These are phyloP conservation scores for Torymus tubicola DNA, from an alignment of 2,888 invertebrate genomes.

Conservation along the genomic window DNA sequence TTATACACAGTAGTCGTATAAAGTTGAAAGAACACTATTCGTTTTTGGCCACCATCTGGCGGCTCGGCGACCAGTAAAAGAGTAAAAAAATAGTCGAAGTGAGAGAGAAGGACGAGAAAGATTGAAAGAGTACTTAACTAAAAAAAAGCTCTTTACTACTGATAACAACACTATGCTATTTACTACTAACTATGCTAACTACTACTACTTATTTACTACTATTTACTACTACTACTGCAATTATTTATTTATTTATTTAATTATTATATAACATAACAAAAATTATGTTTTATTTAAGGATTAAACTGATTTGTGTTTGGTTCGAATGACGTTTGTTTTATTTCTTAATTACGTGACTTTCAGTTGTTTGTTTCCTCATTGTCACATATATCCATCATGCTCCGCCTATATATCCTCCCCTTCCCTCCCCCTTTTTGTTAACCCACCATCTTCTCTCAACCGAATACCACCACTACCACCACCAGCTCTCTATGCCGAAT, in stretches of 20 bases:
- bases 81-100: conserved; percentile 34
- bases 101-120: conserved; percentile 41
- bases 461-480: not conserved
- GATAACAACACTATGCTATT: conserved; percentile 55
- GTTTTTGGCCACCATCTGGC: conserved; percentile 41
- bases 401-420: not conserved
- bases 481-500: not conserved
- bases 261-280: conserved; percentile 74
- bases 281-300: conserved; percentile 76
- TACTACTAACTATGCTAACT: conserved; percentile 61
- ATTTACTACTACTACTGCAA: conserved; percentile 67
- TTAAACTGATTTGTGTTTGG: conserved; percentile 77
- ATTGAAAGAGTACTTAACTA: conserved; percentile 59
- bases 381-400: conserved; percentile 40
- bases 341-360: conserved; percentile 54
- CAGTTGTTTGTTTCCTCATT: conserved; percentile 51
- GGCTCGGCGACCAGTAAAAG: conserved; percentile 38
- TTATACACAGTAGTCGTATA: conserved; percentile 36
- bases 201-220: conserved; percentile 62
- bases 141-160: conserved; percentile 52
- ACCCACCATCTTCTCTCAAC: not conserved
- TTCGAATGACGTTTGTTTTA: conserved; percentile 67
- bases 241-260: conserved; percentile 76
- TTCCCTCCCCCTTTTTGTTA: conserved; percentile 16
- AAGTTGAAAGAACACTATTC: conserved; percentile 29